These are phyloP conservation scores for Acrocephalus scirpaceus DNA, from an alignment of 2,797 vertebrate genomes.

Conservation along the genomic window DNA sequence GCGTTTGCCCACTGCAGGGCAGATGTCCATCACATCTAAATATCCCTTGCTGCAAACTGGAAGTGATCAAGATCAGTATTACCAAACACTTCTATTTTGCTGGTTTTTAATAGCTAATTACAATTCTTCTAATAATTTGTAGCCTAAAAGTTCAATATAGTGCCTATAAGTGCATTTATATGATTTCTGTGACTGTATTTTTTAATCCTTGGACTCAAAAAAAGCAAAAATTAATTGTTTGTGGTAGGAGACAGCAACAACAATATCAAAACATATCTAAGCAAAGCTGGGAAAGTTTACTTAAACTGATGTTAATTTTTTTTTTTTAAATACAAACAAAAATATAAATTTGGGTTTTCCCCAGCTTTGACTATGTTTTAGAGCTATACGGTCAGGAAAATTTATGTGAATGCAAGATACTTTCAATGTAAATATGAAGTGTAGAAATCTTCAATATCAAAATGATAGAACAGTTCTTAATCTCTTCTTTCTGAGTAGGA, in stretches of 20 bases:
- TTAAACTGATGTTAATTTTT: neutral
- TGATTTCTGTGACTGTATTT: neutral
- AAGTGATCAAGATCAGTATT: neutral
- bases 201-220: neutral
- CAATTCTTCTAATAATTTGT: neutral
- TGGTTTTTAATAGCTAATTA: neutral
- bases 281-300: neutral
- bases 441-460: neutral
- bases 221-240: neutral
- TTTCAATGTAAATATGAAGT: neutral
- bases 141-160: neutral
- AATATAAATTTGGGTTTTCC: neutral
- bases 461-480: neutral
- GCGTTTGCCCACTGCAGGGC: neutral
- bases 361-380: neutral
- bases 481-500: neutral
- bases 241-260: neutral
- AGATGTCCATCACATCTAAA: neutral
- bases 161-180: neutral
- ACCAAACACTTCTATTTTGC: neutral
- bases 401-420: neutral
- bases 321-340: neutral
- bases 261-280: neutral
- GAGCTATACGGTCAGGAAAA: neutral
- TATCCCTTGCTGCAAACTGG: neutral